Evolutionary conservation across 2,113 vertebrate species (phyloP).

Genomic region (Corydoras maculifer): DNA sequence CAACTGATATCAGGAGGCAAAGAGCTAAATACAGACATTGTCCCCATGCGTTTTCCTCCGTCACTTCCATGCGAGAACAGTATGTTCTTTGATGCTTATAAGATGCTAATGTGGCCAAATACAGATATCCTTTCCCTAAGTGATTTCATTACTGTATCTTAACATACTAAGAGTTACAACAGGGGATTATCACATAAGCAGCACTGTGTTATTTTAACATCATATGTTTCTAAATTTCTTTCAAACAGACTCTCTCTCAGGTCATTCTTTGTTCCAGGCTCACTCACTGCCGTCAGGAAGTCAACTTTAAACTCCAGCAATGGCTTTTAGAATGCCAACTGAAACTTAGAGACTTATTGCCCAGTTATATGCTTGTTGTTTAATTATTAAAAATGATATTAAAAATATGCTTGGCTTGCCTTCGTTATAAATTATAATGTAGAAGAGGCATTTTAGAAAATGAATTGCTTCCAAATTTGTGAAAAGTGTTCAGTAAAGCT

Average conservation of each 20-base stretch:
- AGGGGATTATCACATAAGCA: not conserved
- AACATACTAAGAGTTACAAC: constrained; percentile 3
- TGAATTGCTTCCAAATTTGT: no score
- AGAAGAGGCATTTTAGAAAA: no score
- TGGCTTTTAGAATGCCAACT: constrained; percentile 39
- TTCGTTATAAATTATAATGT: no score
- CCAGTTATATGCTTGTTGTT: constrained; percentile 26
- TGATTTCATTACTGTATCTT: constrained; percentile 25
- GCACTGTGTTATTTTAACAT: not conserved
- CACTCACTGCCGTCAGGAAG: constrained; percentile 22
- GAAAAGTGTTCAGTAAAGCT: no score
- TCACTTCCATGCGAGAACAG: constrained; percentile 28
- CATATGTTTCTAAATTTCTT: constrained; percentile 9
- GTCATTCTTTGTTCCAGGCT: constrained; percentile 13
- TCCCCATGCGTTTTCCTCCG: constrained; percentile 23
- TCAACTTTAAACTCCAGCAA: constrained; percentile 22
- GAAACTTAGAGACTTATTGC: constrained; percentile 42
- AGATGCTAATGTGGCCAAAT: constrained; percentile 27
- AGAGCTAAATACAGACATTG: constrained; percentile 35
- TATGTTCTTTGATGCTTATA: constrained; percentile 26
- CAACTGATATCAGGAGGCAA: constrained; percentile 12
- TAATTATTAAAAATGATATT: no score
- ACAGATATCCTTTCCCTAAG: constrained; percentile 31
- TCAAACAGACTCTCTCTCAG: not conserved
- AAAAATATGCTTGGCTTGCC: no score